Percentiles rank a stretch among this genome's conserved stretches.
Conservation (phyloP, 2,113 vertebrate species). For the Chloebia gouldiae region DNA sequence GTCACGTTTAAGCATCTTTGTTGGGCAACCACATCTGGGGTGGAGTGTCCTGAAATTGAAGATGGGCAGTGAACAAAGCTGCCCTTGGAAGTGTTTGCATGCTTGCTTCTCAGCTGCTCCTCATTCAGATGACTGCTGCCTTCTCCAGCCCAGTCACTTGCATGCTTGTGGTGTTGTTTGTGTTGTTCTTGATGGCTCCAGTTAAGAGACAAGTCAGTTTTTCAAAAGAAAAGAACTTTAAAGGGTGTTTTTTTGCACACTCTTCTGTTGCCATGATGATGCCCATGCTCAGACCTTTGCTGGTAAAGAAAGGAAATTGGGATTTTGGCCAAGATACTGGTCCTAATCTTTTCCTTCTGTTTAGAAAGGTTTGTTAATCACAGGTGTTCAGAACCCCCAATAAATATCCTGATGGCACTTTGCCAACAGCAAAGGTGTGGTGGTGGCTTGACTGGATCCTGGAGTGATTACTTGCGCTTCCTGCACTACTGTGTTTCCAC, state of each 20-base stretch:
- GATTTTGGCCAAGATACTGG: background rate
- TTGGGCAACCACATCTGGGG: background rate
- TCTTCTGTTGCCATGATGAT: background rate
- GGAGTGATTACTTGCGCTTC: background rate
- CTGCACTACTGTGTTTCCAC: background rate
- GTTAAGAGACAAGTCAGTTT: background rate
- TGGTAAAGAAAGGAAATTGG: background rate
- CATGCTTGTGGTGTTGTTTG: background rate
- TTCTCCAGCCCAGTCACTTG: background rate
- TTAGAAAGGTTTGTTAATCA: background rate
- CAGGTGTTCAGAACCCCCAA: background rate
- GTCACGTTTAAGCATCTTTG: background rate
- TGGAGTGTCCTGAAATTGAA: background rate
- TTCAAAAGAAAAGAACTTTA: background rate
- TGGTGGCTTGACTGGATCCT: background rate
- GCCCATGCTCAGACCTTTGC: background rate
- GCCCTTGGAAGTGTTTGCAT: rapidly evolving
- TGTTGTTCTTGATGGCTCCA: background rate
- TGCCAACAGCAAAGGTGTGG: background rate
- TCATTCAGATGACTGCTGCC: background rate
- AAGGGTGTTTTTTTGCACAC: rapidly evolving
- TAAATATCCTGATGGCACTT: background rate
- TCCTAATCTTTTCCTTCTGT: background rate
- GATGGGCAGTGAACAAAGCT: background rate
- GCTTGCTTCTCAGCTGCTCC: background rate